These are phyloP conservation scores for Cotesia congregata DNA, from an alignment of 2,888 invertebrate genomes.

Conservation along the genomic window DNA sequence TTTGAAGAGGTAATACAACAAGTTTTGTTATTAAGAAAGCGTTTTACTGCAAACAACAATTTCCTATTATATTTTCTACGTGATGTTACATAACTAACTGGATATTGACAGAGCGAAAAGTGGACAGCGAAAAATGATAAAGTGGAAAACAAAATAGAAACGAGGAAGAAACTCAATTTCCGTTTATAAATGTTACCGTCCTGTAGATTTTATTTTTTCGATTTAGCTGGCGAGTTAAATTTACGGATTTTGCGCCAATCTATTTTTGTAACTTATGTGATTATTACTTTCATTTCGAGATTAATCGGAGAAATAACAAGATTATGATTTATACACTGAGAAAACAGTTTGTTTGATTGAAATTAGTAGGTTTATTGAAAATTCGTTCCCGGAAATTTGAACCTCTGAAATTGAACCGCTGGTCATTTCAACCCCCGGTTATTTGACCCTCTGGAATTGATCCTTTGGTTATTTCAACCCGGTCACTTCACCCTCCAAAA, in stretches of 20 bases:
- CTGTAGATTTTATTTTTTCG: not conserved
- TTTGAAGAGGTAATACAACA: not conserved
- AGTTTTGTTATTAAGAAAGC: not conserved
- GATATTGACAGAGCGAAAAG: constrained; percentile 5
- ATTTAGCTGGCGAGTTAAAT: not conserved
- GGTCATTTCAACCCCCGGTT: too few species aligned
- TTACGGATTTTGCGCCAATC: not conserved
- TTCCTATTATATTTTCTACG: not conserved
- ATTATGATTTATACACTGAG: too few species aligned
- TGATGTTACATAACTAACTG: not conserved
- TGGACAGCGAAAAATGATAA: not conserved
- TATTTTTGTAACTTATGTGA: not conserved
- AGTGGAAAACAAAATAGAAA: not conserved
- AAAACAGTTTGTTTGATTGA: too few species aligned
- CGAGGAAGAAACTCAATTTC: constrained; percentile 12
- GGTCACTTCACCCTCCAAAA: too few species aligned
- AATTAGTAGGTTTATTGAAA: too few species aligned
- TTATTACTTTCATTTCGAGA: not conserved
- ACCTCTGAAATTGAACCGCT: too few species aligned
- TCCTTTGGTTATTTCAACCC: too few species aligned
- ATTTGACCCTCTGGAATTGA: too few species aligned
- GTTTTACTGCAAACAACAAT: not conserved
- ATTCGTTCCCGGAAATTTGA: too few species aligned
- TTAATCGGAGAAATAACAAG: too few species aligned
- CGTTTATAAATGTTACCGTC: not conserved